Conservation (phyloP, 2,888 invertebrate genomes). For the Dysmachus trigonus region DNA sequence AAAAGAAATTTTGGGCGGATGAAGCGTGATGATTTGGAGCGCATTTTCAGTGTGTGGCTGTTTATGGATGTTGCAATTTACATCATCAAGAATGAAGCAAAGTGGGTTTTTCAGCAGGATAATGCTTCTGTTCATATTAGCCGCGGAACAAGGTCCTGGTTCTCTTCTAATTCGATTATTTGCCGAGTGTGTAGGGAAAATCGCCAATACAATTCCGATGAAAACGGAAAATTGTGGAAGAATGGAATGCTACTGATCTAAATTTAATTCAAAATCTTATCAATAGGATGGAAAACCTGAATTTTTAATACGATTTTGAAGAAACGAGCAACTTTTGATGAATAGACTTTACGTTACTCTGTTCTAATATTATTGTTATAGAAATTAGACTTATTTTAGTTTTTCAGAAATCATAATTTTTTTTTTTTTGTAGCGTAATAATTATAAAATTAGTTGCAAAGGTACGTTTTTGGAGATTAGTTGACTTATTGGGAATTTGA, state of each 20-base stretch:
- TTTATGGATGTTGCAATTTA: background rate
- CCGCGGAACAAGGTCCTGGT: background rate
- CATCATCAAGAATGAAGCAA: background rate
- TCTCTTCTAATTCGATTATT: background rate
- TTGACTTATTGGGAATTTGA: too few relatives aligned
- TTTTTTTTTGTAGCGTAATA: background rate
- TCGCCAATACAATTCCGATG: background rate
- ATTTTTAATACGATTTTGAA: background rate
- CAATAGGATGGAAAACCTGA: background rate
- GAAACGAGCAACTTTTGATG: background rate
- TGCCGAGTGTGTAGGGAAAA: background rate
- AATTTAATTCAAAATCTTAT: background rate
- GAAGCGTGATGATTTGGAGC: background rate
- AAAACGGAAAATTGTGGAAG: background rate
- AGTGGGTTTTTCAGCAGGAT: too few relatives aligned
- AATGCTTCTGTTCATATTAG: background rate
- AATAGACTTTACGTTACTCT: background rate
- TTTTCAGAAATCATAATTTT: background rate
- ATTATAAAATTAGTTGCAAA: too few relatives aligned
- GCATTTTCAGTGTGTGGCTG: background rate
- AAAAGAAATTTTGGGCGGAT: background rate
- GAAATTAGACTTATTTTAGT: too few relatives aligned
- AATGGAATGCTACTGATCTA: background rate
- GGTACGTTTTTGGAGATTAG: too few relatives aligned
- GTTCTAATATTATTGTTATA: background rate